Base-by-base conservation (phyloP, 1,140 invertebrate species). In the Zaprionus kolodkinae region DNA sequence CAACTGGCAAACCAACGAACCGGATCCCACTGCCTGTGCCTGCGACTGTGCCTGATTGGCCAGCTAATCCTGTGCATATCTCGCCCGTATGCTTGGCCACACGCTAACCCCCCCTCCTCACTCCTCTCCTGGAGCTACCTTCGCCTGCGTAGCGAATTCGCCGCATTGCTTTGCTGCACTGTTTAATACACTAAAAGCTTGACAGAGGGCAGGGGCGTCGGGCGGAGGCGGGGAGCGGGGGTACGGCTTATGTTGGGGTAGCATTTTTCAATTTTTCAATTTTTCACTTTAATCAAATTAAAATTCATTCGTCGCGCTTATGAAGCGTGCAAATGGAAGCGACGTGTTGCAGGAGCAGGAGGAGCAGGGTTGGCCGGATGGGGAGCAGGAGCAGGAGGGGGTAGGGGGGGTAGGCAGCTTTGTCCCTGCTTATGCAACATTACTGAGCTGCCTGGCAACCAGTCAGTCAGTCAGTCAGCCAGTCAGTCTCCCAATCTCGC, bases 271-370 rank as follows among this genome's bases (percentile, higher is more conserved):
- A 91, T 91, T 91, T 91, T 91, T 84, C 83, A 84, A 91, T 91
- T 91, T 91, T 91, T 84, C 83, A 87, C 83, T 91, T 91, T 91
- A 91, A 91, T 91, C 84, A 91, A 91, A 91, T 91, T 91, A 91
- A 88, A 91, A 91, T 91, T 91, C 88, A 91, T 91, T 91, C 88
- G 88, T 78, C 78, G 75, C 88, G 88, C 88, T 84, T 91, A 84
- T 87, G 88, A 91, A 87, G 87, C 88, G 84, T 87, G 77, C 72
- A 79, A 62, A 72, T 66, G 62, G 52, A 59, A 59, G 62, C 65
- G 36, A 45, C 61, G 63, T 76, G 63, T 45, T 48, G 38, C 50
- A 45, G 59, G 1, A 9, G 27, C 27, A 30, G 27, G 33, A 35
- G 33, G 21, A 1, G 21, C 21, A 21, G 21, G 21, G 21, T 21